Evolutionary conservation across 2,797 vertebrate species (phyloP).

Genomic region (Pteropus rufus): DNA sequence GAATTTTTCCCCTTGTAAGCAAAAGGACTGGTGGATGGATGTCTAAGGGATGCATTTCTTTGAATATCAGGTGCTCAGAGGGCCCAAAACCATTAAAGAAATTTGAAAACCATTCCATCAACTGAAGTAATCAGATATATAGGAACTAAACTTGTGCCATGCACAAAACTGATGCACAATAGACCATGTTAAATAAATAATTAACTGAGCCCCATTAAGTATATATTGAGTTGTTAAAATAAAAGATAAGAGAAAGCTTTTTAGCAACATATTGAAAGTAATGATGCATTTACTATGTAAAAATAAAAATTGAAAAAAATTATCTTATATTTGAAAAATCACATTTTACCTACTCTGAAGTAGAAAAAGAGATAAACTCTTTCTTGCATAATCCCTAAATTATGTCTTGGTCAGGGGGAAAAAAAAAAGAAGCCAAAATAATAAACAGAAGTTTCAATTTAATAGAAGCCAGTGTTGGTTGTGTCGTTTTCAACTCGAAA

Average conservation of each 20-base stretch:
- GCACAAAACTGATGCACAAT: background rate
- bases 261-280: background rate
- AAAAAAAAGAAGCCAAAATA: background rate
- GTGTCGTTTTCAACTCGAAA: constrained; percentile 37
- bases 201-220: background rate
- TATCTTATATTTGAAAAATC: background rate
- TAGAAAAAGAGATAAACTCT: constrained; percentile 12
- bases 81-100: background rate
- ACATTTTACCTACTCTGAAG: background rate
- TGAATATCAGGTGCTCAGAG: background rate
- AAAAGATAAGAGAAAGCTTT: background rate
- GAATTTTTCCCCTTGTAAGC: background rate
- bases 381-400: background rate
- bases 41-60: background rate
- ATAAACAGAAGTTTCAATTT: background rate
- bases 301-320: background rate
- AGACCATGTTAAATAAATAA: background rate
- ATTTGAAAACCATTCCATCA: background rate
- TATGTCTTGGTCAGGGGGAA: background rate
- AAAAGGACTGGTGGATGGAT: background rate
- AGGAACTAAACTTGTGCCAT: background rate
- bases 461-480: background rate
- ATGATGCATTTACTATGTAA: background rate
- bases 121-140: background rate
- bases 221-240: background rate